Base-by-base conservation (phyloP, 30 jellyfish, hydroid and myxozoan species). In the Cassiopea xamachana region DNA sequence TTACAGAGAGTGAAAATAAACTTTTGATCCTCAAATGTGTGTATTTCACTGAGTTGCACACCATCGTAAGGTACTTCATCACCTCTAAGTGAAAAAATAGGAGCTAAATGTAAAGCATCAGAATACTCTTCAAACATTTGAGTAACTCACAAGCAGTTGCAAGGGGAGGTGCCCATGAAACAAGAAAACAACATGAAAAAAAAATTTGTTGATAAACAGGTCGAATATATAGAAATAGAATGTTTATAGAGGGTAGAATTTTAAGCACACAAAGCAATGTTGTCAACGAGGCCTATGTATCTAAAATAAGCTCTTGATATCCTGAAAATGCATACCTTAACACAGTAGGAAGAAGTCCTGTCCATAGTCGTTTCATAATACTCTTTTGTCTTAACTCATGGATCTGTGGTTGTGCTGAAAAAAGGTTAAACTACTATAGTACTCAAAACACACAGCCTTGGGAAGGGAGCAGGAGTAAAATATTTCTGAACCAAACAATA, bases 311-410 rank as follows among this genome's bases (percentile, higher is more conserved):
- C 64, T 2, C 9, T 4, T 2, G 4, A 51, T 2, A 51, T 51
- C 64, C 4, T 51, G 64, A 51, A 9, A 51, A 51, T 51, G 9
- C 8, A 51, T 64, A 94, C 98, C 98, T 94, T 51, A 94, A 73
- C 44, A 85, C 94, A 16, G 98, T 76, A 3, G 98, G 98, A 7
- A 94, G 90, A 51, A 94, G 85, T 16, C 98, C 98, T 17, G 93
- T 79, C 98, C 98, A 94, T 73, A 94, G 81, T 44, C 98, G 49
- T 75, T 90, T 92, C 97, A 90, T 87, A 15, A 94, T 81, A 51
- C 98, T 73, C 60, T 97, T 76, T 55, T 90, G 92, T 69, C 90
- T 90, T 14, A 94, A 85, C 43, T 94, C 98, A 48, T 46, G 74
- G 1, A 91, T 55, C 69, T 91, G 82, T 9, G 84, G 73, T 1